Evolutionary conservation across 2,113 vertebrate species (phyloP), one percentile per base, ranked within the genome.

Genomic region (Mus spicilegus): DNA sequence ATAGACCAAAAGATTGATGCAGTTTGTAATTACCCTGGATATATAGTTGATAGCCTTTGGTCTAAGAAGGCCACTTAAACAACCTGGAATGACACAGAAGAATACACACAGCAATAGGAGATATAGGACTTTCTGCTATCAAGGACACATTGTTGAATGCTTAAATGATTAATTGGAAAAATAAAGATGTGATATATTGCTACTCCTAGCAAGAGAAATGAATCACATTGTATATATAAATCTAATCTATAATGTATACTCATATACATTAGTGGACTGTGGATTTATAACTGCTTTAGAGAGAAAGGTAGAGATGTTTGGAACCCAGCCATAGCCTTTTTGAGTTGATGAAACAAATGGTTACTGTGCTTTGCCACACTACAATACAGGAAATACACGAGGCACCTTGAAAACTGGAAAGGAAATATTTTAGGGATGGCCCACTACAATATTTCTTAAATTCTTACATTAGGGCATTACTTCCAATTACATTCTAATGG

Each of bases 211-310:
- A 92, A 91, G 46, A 58, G 8, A 93, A 90, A 67, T 90, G 70
- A 97, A 78, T 96, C 92, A 96, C 89, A 90, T 76, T 95, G 80
- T 90, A 89, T 90, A 96, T 72, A 84, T 94, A 96, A 97, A 94
- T 51, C 82, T 95, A 96, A 96, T 92, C 78, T 96, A 96, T 86
- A 97, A 96, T 92, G 80, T 91, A 93, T 95, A 96, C 89, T 95
- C 90, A 90, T 91, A 92, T 88, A 97, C 90, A 94, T 95, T 96
- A 95, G 90, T 96, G 88, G 85, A 95, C 49, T 96, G 51, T 88
- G 24, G 81, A 94, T 92, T 97, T 96, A 82, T 95, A 93, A 95
- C 88, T 91, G 78, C 82, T 86, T 90, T 76, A 92, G 67, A 77
- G 76, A 86, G 87, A 89, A 86, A 96, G 58, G 78, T 87, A 22